Percentiles rank a stretch among this genome's conserved stretches.
Evolutionary conservation across 2,888 invertebrate species (phyloP).

Genomic region (Amblyteles armatorius): DNA sequence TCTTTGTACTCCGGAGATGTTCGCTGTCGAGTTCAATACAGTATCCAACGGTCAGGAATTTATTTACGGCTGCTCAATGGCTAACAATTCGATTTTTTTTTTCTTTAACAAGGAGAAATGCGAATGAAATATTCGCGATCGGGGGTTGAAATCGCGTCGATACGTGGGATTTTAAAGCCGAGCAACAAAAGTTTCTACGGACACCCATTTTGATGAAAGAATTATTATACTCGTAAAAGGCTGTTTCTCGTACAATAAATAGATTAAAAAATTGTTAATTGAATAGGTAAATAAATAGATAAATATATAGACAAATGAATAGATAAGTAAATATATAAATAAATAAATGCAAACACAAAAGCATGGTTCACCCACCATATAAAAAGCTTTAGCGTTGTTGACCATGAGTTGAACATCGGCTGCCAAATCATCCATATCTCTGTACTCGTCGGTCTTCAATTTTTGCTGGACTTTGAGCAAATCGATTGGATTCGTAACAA

Average conservation of each 20-base stretch:
- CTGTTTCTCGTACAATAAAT: not conserved
- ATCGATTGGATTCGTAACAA: constrained; percentile 97
- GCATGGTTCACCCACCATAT: constrained; percentile 87
- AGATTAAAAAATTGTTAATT: not conserved
- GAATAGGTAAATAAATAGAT: too few relatives aligned
- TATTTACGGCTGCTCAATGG: too few relatives aligned
- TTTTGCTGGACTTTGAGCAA: constrained; percentile 98
- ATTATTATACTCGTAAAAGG: not conserved
- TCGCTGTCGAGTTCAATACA: constrained; percentile 85
- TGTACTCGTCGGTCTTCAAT: constrained; percentile 98
- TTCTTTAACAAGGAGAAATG: too few relatives aligned
- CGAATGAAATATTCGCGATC: too few relatives aligned
- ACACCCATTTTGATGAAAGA: too few relatives aligned
- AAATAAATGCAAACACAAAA: constrained; percentile 1
- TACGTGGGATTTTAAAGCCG: too few relatives aligned
- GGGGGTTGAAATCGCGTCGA: too few relatives aligned
- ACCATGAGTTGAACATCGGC: constrained; percentile 96
- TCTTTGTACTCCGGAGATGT: constrained; percentile 95
- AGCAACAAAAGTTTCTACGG: too few relatives aligned
- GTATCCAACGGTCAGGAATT: not conserved
- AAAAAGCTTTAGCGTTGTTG: constrained; percentile 97
- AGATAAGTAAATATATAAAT: not conserved
- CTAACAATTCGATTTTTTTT: too few relatives aligned
- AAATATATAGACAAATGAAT: not conserved
- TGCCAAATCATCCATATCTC: constrained; percentile 95